Evolutionary conservation across 2,888 invertebrate genomes (phyloP), one percentile per base, ranked within the genome.

Genomic region (Tigriopus californicus): DNA sequence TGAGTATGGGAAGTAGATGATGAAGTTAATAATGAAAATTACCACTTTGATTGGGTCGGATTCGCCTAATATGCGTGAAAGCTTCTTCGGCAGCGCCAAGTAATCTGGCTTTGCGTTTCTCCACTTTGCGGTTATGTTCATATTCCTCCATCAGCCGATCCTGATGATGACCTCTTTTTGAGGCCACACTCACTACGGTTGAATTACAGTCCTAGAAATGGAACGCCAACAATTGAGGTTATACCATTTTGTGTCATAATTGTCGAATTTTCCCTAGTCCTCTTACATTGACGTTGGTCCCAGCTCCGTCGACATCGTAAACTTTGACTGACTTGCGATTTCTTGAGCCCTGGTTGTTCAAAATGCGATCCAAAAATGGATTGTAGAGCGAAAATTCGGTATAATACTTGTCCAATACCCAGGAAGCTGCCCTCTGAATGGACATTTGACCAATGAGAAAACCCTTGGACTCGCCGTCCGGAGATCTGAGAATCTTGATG

Each of bases 141-240:
- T 92, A 87, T 72, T 98, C 97, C 71, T 97, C 95, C 72, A 97
- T 94, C 73, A 97, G 94, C 41, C 91, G 66, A 73, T 97, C 97
- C 73, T 95, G 95, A 75, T 95, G 95, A 65, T 88, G 85, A 65
- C 92, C 80, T 33, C 91, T 78, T 15, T 91, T 78, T 0, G 87
- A 83, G 66, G 84, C 83, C 1, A 86, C 84, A 20, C 82, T 79
- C 63, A 82, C 67, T 67, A 81, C 77, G 1, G 80, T 80, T 42
- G 80, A 72, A 8, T 83, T 80, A 67, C 84, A 85, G 61, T 81
- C 83, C 60, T 83, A 74, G 63, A 44, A 49, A 44, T 46, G 20
- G 15, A n/a, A n/a, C n/a, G n/a, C n/a, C n/a, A n/a, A n/a, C n/a
- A n/a, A n/a, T n/a, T n/a, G n/a, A n/a, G n/a, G n/a, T n/a, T n/a